These are phyloP conservation scores for Dendrocincla tyrannina DNA, from an alignment of 2,797 vertebrate species.

Conservation along the genomic window DNA sequence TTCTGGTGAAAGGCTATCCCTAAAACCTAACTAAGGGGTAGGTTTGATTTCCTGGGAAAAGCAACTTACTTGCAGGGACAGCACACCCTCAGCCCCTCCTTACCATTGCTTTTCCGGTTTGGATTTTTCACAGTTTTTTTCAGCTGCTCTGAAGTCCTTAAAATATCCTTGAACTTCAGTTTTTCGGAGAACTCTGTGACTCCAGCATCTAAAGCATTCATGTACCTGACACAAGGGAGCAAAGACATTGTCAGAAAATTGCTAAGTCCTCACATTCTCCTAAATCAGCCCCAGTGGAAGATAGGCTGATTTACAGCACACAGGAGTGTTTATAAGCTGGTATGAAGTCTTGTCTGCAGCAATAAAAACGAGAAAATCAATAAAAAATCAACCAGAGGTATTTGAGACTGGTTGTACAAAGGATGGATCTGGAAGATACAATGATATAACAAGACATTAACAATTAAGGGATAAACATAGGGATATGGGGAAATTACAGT, in stretches of 20 bases:
- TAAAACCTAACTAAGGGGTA: background rate
- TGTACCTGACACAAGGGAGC: constrained; percentile 82
- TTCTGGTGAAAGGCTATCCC: background rate
- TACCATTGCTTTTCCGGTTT: constrained; percentile 79
- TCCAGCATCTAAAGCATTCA: constrained; percentile 87
- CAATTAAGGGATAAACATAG: background rate
- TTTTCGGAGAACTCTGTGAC: constrained; percentile 77
- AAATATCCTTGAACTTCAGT: constrained; percentile 55
- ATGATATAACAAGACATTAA: background rate
- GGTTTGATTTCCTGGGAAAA: background rate
- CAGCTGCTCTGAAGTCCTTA: constrained; percentile 61
- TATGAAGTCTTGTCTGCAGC: background rate
- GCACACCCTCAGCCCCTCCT: background rate
- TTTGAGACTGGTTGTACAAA: background rate
- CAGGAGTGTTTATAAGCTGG: background rate
- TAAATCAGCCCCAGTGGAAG: background rate
- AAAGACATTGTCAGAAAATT: background rate
- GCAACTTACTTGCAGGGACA: background rate
- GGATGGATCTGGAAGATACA: background rate
- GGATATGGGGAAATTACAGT: background rate
- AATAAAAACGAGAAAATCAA: background rate
- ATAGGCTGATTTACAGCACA: background rate
- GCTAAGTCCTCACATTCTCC: background rate
- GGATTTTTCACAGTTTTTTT: constrained; percentile 36
- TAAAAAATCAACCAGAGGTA: background rate